phyloP scores from a whole-genome alignment of 1,140 invertebrate genomes.

The Aphaenogaster floridana region DNA sequence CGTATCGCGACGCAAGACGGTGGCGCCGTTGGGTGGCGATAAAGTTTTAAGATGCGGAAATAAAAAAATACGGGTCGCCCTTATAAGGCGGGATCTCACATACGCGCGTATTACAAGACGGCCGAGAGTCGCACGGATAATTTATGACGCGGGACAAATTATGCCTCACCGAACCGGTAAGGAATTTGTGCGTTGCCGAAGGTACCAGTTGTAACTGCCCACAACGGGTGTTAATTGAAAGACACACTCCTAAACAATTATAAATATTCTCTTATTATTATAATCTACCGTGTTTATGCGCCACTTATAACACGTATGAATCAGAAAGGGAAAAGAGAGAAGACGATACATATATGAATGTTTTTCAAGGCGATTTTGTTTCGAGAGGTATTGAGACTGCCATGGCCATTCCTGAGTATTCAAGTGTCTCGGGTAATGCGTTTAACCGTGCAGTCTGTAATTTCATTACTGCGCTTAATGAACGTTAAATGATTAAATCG shows the following conservation, averaged over 20 bases:
- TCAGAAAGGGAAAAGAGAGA: not conserved
- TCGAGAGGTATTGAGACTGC: not conserved
- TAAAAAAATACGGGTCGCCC: constrained; percentile 71
- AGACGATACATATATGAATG: not conserved
- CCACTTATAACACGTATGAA: not conserved
- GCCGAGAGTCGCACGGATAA: constrained; percentile 62
- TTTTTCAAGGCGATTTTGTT: not conserved
- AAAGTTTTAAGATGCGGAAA: constrained; percentile 72
- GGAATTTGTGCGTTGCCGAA: constrained; percentile 62
- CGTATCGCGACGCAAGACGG: constrained; percentile 43
- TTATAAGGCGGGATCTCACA: constrained; percentile 70
- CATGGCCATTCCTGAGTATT: not conserved
- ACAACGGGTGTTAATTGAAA: constrained; percentile 60
- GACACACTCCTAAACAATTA: constrained; percentile 47
- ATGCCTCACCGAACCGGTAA: constrained; percentile 63
- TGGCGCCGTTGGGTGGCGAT: constrained; percentile 56
- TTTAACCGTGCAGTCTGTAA: constrained; percentile 3
- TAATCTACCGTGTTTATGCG: constrained; percentile 27
- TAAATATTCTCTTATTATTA: constrained; percentile 45
- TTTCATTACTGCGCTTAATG: constrained; percentile 42
- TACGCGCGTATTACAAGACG: constrained; percentile 64
- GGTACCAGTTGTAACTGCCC: constrained; percentile 48
- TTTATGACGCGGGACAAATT: constrained; percentile 72
- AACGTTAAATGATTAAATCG: constrained; percentile 45
- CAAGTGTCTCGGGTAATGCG: not conserved